A percentile compares a stretch with the other conserved stretches of the same genome.
phyloP scores from a whole-genome alignment of 2,797 vertebrate genomes.

The Heliangelus exortis region DNA sequence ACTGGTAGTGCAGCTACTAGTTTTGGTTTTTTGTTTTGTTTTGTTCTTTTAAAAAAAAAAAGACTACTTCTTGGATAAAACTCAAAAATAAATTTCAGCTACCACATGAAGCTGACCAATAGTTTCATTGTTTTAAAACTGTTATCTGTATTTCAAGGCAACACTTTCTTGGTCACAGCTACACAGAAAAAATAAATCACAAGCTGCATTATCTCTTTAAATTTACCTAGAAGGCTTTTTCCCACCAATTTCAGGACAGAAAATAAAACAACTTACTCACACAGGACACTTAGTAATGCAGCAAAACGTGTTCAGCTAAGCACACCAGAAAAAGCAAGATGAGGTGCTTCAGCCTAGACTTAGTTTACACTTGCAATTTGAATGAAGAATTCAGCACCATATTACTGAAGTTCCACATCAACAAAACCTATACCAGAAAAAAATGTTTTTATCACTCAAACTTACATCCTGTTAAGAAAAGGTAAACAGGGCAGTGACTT shows the following conservation, averaged over 20 bases:
- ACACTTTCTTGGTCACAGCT: background rate
- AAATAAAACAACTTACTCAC: background rate
- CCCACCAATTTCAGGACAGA: background rate
- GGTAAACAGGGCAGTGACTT: background rate
- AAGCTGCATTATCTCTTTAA: background rate
- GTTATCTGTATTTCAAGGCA: background rate
- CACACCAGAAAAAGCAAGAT: background rate
- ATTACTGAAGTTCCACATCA: background rate
- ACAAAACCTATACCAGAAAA: background rate
- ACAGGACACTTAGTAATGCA: background rate
- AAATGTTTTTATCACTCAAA: background rate
- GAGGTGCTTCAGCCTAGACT: accelerated
- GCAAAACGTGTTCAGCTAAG: background rate
- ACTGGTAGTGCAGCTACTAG: background rate
- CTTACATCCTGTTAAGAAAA: background rate
- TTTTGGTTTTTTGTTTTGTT: too few species aligned
- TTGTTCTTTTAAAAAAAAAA: background rate
- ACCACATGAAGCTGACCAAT: background rate
- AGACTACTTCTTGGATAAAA: background rate
- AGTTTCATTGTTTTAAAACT: background rate
- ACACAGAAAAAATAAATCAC: background rate
- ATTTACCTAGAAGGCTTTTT: background rate
- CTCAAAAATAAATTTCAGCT: background rate
- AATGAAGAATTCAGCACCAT: background rate
- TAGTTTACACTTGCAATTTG: background rate